phyloP scores from a whole-genome alignment of 2,113 vertebrate genomes.

The Asarcornis scutulata region DNA sequence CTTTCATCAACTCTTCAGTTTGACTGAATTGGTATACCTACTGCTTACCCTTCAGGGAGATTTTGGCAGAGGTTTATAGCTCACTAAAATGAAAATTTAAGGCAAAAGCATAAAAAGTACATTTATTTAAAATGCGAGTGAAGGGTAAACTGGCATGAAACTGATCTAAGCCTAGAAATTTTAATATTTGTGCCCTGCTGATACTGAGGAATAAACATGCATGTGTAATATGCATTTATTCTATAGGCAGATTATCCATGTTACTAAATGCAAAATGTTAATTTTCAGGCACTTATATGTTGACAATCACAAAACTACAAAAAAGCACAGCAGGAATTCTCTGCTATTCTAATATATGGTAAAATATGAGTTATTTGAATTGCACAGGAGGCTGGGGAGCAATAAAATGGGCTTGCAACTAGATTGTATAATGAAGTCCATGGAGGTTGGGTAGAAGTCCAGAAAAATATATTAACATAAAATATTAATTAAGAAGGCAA shows the following conservation, averaged over 20 bases:
- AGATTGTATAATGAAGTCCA: slow-evolving; percentile 14
- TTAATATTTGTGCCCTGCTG: background rate
- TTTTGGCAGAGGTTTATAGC: background rate
- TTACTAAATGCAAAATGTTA: slow-evolving; percentile 37
- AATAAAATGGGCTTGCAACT: background rate
- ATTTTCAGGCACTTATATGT: background rate
- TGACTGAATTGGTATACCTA: background rate
- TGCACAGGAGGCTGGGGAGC: slow-evolving; percentile 26
- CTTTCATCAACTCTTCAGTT: background rate
- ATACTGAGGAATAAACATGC: background rate
- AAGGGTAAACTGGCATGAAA: slow-evolving; percentile 13
- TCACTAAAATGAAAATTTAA: background rate
- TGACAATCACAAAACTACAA: slow-evolving; percentile 5
- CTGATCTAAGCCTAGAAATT: background rate
- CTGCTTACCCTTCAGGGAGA: background rate
- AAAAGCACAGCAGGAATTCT: slow-evolving; percentile 6
- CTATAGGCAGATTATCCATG: background rate
- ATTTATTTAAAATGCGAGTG: background rate
- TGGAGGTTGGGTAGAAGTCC: background rate
- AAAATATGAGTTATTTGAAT: slow-evolving; percentile 46
- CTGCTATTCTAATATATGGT: slow-evolving; percentile 7
- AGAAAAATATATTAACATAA: background rate
- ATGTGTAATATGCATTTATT: slow-evolving; percentile 20
- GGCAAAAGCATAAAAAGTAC: background rate
- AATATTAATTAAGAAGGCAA: background rate